A percentile compares a stretch with the other conserved stretches of the same genome.
Conservation (phyloP, 2,113 vertebrate genomes). For the Hippocampus comes region DNA sequence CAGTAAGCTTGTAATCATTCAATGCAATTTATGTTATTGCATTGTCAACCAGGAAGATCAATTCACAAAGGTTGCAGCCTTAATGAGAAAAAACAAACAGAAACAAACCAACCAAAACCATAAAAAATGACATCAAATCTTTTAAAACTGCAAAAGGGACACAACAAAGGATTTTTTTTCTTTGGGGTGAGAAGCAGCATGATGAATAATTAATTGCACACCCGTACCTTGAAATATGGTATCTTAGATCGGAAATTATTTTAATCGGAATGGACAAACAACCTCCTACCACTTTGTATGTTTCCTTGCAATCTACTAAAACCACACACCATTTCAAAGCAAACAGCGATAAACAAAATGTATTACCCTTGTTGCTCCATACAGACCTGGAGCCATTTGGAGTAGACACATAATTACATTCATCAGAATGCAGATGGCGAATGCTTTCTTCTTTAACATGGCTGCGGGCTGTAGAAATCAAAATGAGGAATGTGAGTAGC, state of each 20-base stretch:
- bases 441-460: conserved; percentile 31
- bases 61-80: not conserved
- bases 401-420: conserved; percentile 42
- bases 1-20: not conserved
- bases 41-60: not conserved
- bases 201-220: conserved; percentile 2
- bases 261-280: conserved; percentile 21
- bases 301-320: conserved; percentile 29
- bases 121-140: not conserved
- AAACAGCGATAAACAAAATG: conserved; percentile 41
- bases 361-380: conserved; percentile 8
- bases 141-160: not conserved
- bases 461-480: conserved; percentile 28
- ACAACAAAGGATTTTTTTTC: not conserved
- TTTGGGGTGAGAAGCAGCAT: not conserved
- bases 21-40: not conserved
- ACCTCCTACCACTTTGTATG: conserved; percentile 10
- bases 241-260: conserved; percentile 1
- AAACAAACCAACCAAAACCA: too few species aligned
- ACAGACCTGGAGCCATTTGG: conserved; percentile 37
- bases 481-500: conserved; percentile 26
- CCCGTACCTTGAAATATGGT: conserved; percentile 3
- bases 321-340: conserved; percentile 33
- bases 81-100: not conserved
- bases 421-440: conserved; percentile 35